These are phyloP conservation scores for Tachysurus vachellii DNA, from an alignment of 2,113 vertebrate genomes.

Conservation along the genomic window DNA sequence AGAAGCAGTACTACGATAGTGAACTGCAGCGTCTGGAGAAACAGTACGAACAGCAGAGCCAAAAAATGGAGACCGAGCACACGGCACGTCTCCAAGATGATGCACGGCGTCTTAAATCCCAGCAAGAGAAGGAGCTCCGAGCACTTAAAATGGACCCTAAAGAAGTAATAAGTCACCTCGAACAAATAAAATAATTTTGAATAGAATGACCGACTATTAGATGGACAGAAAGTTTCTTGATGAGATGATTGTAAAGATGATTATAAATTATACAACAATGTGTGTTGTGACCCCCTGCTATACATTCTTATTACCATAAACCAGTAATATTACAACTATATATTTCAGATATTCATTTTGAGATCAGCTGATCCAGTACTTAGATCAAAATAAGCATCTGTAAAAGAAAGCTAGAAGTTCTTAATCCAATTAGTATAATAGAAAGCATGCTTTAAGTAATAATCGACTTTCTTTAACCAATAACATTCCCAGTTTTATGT, in stretches of 20 bases:
- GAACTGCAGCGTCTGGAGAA: conserved; percentile 69
- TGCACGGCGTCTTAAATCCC: conserved; percentile 67
- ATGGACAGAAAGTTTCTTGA: no score
- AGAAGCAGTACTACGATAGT: conserved; percentile 72
- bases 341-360: background rate
- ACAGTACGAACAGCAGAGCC: conserved; percentile 61
- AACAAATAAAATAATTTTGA: no score
- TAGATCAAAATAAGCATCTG: background rate
- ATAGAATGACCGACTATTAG: background rate
- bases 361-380: background rate
- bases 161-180: conserved; percentile 57
- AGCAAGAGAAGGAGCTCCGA: conserved; percentile 65
- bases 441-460: background rate
- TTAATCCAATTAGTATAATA: background rate
- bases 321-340: background rate
- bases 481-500: background rate
- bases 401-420: background rate
- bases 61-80: conserved; percentile 65
- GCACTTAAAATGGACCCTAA: conserved; percentile 59
- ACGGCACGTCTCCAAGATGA: conserved; percentile 61
- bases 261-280: background rate
- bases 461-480: background rate
- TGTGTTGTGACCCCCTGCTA: background rate
- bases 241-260: background rate
- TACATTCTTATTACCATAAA: background rate